Base-by-base conservation (phyloP, 2,797 vertebrate genomes). In the Typhlichthys subterraneus region DNA sequence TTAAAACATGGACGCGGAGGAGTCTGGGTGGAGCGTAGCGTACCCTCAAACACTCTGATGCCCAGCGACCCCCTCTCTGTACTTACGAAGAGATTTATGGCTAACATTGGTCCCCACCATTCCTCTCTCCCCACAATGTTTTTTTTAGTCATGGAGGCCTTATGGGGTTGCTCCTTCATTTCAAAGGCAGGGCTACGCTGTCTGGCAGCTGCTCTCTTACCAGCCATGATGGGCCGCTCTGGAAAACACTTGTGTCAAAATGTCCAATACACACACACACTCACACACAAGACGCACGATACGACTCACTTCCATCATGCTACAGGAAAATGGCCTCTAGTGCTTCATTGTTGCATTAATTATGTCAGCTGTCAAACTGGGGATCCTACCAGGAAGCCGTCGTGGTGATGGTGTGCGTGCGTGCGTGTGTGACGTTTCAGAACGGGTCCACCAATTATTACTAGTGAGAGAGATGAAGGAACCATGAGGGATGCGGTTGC, bases 1-100 rank as follows among this genome's bases (percentile, higher is more conserved):
- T 84, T 85, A 84, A 75, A 81, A 65, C 54, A 29, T 56, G 19
- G 19, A 67, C 61, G 69, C 61, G 10, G 59, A 59, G 60, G 45
- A 78, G 5, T 76, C 66, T 66, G 63, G 73, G 69, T 64, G 79
- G 72, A 50, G 56, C 67, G 5, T n/a, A 12, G 54, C 38, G 19
- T 60, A 29, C 59, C 38, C 61, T 12, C 63, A 63, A 61, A 38
- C 61, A 45, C 80, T 79, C 82, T 87, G 68, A 86, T 77, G 69
- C 52, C 33, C 38, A 48, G 12, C 62, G 70, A 70, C 69, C 51
- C 15, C 76, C 63, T 67, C 65, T 66, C 10, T 3, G 13, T 53
- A 59, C 72, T 82, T 78, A 80, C 81, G 75, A 77, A 71, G 65
- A 83, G 69, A 82, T 85, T 86, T 79, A 78, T 78, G 66, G 45